Evolutionary conservation across 2,888 invertebrate genomes (phyloP), one percentile per base, ranked within the genome.

Genomic region (Drosophila nr. perissopoda): DNA sequence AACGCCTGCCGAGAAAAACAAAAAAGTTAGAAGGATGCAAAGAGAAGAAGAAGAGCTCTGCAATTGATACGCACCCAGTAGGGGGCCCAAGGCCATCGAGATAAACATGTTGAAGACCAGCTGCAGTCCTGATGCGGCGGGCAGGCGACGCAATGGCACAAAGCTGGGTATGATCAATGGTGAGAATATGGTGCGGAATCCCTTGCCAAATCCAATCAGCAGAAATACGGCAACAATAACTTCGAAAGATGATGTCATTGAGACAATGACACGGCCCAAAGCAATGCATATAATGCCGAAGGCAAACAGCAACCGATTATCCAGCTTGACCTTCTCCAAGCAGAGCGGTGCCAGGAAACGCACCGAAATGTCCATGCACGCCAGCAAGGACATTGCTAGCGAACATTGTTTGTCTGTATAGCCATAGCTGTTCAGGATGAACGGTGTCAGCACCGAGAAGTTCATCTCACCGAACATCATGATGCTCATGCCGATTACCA

Each of bases 391-490:
- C 96, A 96, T 96, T 65, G 95, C 95, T 16, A 94, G 92, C 0
- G 96, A 96, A 4, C 95, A 95, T 92, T 96, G 87, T 0, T 38
- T 11, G n/a, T 92, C 88, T 2, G 92, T 91, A 83, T 95, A 95
- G 0, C 95, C 94, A 78, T 95, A 95, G 80, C 96, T 96, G 38
- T 94, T 94, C 6, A 96, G 92, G 65, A 96, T 95, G 80, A 96
- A 96, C 0, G 96, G 96, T 0, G 96, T 96, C 59, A 96, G 90
- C 54, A 96, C 94, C 0, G 96, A 96, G 91, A 96, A 96, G 90
- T 96, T 96, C 57, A 96, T 90, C 91, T 96, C 96, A 27, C 95
- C 95, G 82, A 96, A 96, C 91, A 95, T 95, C n/a, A 96, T 96
- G 52, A 96, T 93, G 18, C 95, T 96, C 77, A 96, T 94, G 29